These are phyloP conservation scores for Helogale parvula DNA, from an alignment of 2,113 vertebrate species.

Conservation along the genomic window DNA sequence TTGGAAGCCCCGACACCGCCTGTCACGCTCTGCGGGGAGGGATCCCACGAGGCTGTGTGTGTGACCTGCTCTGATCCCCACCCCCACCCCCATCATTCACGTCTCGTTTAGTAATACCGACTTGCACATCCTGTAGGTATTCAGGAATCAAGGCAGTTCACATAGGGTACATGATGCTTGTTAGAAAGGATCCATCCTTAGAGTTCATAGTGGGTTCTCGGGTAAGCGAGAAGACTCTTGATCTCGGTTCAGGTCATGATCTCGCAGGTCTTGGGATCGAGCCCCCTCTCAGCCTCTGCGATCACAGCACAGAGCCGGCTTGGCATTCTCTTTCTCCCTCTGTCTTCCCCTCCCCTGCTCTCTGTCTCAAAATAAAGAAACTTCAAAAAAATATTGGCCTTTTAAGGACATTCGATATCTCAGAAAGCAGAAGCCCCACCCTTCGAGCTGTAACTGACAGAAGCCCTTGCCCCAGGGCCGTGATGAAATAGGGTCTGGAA, in stretches of 20 bases:
- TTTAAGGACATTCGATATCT: not conserved
- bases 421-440: not conserved
- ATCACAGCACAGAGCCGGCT: no score
- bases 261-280: no score
- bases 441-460: no score
- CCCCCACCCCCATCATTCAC: no score
- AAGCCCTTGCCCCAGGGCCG: no score
- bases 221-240: no score
- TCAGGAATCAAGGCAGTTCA: not conserved
- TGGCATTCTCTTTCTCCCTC: no score
- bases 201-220: not conserved
- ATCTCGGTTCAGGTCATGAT: no score
- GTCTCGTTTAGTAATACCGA: not conserved
- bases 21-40: accelerated
- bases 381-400: not conserved
- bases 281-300: no score
- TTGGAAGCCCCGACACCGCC: not conserved
- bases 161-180: accelerated
- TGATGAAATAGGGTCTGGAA: not conserved
- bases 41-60: not conserved
- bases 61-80: no score
- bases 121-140: not conserved
- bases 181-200: not conserved
- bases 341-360: no score
- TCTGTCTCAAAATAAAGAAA: no score